These are phyloP conservation scores for Drosophila borborema DNA, from an alignment of 2,888 invertebrate species.

Conservation along the genomic window DNA sequence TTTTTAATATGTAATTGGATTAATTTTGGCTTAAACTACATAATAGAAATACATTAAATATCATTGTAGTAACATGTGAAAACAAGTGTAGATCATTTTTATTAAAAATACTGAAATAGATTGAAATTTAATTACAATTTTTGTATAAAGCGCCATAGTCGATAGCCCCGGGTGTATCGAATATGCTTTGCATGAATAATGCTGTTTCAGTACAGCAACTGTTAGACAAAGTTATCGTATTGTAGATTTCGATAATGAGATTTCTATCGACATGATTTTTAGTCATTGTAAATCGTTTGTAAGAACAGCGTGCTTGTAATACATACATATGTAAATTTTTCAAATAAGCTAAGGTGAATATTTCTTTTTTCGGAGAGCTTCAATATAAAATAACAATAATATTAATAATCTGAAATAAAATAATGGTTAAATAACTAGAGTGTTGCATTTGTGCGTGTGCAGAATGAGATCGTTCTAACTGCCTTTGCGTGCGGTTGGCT, in stretches of 20 bases:
- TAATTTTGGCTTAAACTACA: conserved; percentile 30
- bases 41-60: conserved; percentile 31
- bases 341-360: conserved; percentile 72
- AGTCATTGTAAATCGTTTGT: conserved; percentile 62
- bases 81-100: conserved; percentile 23
- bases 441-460: neutral
- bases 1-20: conserved; percentile 22
- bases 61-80: conserved; percentile 40
- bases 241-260: neutral
- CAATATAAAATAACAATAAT: neutral
- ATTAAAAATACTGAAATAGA: conserved; percentile 16
- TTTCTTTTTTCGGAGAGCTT: neutral
- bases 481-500: conserved; percentile 11
- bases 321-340: conserved; percentile 66
- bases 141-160: neutral
- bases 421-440: neutral
- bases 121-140: neutral
- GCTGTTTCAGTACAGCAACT: neutral
- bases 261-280: conserved; percentile 13
- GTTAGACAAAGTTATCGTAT: neutral
- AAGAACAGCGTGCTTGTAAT: conserved; percentile 71
- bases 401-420: too few relatives aligned
- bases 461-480: conserved; percentile 3
- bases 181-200: neutral
- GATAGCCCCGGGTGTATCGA: neutral